These are phyloP conservation scores for Eulithis prunata DNA, from an alignment of 2,888 invertebrate species.

Conservation along the genomic window DNA sequence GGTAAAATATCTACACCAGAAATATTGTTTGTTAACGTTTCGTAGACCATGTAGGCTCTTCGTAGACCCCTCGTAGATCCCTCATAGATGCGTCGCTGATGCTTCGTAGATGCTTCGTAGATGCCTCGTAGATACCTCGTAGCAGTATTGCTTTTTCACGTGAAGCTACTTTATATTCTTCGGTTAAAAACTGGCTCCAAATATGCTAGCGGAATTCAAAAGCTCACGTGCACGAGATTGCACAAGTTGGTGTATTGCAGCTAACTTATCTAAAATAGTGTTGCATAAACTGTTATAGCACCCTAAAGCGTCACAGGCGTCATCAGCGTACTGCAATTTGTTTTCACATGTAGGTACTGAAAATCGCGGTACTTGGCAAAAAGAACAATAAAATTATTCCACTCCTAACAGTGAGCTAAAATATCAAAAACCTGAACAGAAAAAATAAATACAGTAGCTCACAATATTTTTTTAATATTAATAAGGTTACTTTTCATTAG, in stretches of 20 bases:
- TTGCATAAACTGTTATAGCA: too few relatives aligned
- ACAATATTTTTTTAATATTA: slow-evolving; percentile 1
- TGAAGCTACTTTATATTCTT: background rate
- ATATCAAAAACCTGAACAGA: background rate
- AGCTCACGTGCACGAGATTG: background rate
- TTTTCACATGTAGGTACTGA: too few relatives aligned
- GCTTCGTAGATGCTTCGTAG: background rate
- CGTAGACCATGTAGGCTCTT: too few relatives aligned
- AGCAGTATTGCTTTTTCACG: background rate
- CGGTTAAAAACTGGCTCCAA: too few relatives aligned
- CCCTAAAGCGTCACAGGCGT: too few relatives aligned
- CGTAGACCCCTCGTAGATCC: too few relatives aligned
- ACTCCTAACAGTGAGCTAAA: background rate
- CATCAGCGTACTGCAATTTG: too few relatives aligned
- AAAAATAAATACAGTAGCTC: background rate
- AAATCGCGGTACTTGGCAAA: too few relatives aligned
- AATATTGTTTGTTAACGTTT: too few relatives aligned
- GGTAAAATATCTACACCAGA: too few relatives aligned
- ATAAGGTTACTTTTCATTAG: slow-evolving; percentile 13
- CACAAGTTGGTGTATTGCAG: background rate
- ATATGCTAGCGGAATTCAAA: too few relatives aligned
- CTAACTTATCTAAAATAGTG: background rate
- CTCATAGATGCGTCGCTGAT: background rate
- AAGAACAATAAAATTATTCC: too few relatives aligned
- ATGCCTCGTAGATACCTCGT: background rate